Evolutionary conservation across 2,888 invertebrate species (phyloP), one percentile per base, ranked within the genome.

Genomic region (Lepidocyrtinus sp.): DNA sequence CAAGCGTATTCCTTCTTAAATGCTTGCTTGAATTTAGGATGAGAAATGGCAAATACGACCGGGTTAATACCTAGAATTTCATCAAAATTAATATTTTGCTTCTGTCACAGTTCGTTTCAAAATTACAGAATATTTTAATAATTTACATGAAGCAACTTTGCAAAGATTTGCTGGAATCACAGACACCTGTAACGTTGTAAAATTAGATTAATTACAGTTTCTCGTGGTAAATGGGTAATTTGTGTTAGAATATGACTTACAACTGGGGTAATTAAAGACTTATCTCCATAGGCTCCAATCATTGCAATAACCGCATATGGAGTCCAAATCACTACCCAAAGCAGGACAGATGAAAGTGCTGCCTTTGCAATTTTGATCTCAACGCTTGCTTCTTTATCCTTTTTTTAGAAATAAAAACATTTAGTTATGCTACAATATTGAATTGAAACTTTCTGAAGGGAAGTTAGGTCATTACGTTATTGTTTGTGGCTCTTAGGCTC

Each of bases 361-460:
- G 78, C 82, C 76, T 81, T 84, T 62, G 82, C 82, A 50, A 84
- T 82, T 65, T 75, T 79, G 64, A 84, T 81, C 36, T 84, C 84
- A 9, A 75, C 81, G 21, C 73, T 82, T 25, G 77, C 71, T 17
- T 82, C 82, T 22, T 80, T 76, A n/a, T 71, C 26, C 15, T 77
- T 69, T 78, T 82, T n/a, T n/a, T n/a, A n/a, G n/a, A n/a, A n/a
- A n/a, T n/a, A n/a, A n/a, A n/a, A 22, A 0, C 46, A 77, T 0
- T 22, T 17, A 74, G 63, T 24, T 45, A 12, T 45, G 46, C 15
- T 15, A 45, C 46, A 12, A 45, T n/a, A n/a, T n/a, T n/a, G n/a
- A n/a, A n/a, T n/a, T n/a, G n/a, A n/a, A n/a, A n/a, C n/a, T n/a
- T n/a, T n/a, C 9, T 45, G 46, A 45, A 45, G 9, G 46, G 46